A percentile compares a stretch with the other conserved stretches of the same genome.
Evolutionary conservation across 2,888 invertebrate genomes (phyloP).

Genomic region (Melikaiella ostensackeni): DNA sequence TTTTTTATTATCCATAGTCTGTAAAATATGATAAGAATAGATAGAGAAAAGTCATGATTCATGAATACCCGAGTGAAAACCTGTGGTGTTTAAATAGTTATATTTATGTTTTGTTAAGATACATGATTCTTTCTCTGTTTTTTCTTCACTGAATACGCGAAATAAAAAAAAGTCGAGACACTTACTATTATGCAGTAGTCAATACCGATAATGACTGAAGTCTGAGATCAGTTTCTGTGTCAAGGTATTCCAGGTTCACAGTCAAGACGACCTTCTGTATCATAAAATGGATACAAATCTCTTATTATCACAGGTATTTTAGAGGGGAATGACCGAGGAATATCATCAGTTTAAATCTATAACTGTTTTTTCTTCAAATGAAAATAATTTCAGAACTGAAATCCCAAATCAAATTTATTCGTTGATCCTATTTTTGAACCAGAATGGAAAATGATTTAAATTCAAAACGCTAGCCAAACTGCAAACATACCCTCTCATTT

Average conservation of each 20-base stretch:
- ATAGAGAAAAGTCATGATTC: too few relatives aligned
- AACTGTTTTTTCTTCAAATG: background rate
- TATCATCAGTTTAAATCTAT: background rate
- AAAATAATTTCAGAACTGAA: background rate
- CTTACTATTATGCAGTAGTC: background rate
- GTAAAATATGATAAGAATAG: too few relatives aligned
- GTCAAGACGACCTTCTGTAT: constrained; percentile 51
- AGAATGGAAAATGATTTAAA: background rate
- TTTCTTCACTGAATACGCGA: background rate
- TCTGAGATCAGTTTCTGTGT: constrained; percentile 56
- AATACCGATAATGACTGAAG: background rate
- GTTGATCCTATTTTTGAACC: background rate
- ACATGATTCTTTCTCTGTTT: background rate
- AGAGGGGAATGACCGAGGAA: constrained; percentile 6
- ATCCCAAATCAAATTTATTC: background rate
- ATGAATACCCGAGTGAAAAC: too few relatives aligned
- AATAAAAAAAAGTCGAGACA: background rate
- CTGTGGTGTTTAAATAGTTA: too few relatives aligned
- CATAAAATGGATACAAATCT: constrained; percentile 20
- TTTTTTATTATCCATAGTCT: too few relatives aligned
- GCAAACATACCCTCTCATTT: background rate
- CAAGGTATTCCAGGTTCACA: constrained; percentile 57
- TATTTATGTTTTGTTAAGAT: background rate
- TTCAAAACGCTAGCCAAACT: background rate
- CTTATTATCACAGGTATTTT: background rate